Evolutionary conservation across 2,797 vertebrate species (phyloP).

Genomic region (Mormyrops boulengeri): DNA sequence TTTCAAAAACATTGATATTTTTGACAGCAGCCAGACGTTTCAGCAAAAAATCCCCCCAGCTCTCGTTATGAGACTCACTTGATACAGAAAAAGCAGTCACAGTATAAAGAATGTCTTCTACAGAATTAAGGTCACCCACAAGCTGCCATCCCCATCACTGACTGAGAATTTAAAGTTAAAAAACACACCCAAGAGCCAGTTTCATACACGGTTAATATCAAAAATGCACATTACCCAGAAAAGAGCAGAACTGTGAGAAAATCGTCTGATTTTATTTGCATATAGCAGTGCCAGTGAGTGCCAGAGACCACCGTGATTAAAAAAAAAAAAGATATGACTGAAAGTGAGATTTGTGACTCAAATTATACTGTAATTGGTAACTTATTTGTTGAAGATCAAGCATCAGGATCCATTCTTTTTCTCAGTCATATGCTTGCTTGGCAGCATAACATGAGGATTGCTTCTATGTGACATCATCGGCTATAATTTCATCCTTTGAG

Average conservation of each 20-base stretch:
- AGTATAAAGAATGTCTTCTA: not conserved
- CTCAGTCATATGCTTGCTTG: not conserved
- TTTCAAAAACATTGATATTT: not conserved
- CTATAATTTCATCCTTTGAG: not conserved
- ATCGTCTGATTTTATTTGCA: not conserved
- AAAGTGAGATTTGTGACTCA: not conserved
- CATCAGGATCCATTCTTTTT: not conserved
- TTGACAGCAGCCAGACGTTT: not conserved
- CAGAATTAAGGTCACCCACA: constrained; percentile 2
- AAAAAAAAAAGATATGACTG: not conserved
- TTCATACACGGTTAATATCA: not conserved
- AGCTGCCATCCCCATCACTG: not conserved
- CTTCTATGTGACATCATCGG: not conserved
- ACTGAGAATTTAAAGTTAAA: not conserved
- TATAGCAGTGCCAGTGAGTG: not conserved
- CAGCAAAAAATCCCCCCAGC: constrained; percentile 9
- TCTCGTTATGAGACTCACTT: constrained; percentile 5
- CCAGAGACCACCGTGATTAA: not conserved
- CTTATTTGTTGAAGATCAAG: not conserved
- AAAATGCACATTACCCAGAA: not conserved
- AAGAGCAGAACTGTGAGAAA: not conserved
- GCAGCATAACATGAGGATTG: not conserved
- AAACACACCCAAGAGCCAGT: not conserved
- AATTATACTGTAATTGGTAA: not conserved
- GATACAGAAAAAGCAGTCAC: not conserved